Conservation (phyloP, 2,113 vertebrate genomes). For the Bagarius yarrelli region DNA sequence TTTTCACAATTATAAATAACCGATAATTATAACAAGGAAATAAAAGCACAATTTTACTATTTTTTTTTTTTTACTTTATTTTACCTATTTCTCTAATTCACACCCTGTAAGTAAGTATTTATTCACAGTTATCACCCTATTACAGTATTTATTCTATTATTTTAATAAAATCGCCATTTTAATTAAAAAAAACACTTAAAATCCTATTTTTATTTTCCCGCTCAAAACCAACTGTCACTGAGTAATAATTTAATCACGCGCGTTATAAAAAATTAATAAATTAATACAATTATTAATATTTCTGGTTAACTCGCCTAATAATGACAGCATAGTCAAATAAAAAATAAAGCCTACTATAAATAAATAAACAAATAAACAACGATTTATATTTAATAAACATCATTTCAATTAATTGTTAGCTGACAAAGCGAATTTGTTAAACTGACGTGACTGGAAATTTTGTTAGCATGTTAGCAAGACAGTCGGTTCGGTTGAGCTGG, state of each 20-base stretch:
- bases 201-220: neutral
- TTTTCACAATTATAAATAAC: too few relatives aligned
- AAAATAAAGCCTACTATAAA: neutral
- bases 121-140: too few relatives aligned
- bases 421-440: too few relatives aligned
- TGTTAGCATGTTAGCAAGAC: constrained; percentile 6
- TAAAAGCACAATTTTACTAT: too few relatives aligned
- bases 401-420: neutral
- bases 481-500: neutral
- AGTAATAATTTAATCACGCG: neutral
- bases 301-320: neutral
- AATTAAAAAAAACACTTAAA: neutral
- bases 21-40: too few relatives aligned
- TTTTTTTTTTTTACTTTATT: too few relatives aligned
- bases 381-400: neutral
- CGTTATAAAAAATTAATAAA: neutral
- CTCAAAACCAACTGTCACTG: neutral
- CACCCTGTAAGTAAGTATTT: neutral
- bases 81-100: neutral
- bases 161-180: neutral
- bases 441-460: neutral
- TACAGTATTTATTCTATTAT: neutral
- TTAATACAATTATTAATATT: neutral
- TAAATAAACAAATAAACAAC: neutral
- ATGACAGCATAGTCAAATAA: neutral